Percentiles rank a stretch among this genome's conserved stretches.
phyloP scores from a whole-genome alignment of 37 sponge, comb jelly and placozoan species.

The Axinella damicornis region DNA sequence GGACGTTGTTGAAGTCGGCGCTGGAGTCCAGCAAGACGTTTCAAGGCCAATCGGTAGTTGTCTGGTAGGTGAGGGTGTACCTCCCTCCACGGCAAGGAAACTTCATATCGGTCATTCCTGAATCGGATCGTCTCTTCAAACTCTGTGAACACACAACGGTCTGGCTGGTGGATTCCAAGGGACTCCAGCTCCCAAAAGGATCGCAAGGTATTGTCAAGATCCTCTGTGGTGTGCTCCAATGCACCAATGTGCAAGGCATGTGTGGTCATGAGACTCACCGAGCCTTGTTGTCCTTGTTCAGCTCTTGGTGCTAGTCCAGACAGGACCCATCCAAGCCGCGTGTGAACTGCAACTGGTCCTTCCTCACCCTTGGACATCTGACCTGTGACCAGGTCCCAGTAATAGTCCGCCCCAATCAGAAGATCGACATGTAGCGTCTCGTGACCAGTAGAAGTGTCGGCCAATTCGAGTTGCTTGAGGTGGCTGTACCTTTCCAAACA shows the following conservation, averaged over 20 bases:
- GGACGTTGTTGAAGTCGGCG: slow-evolving; percentile 13
- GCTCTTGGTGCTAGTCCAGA: slow-evolving; percentile 1
- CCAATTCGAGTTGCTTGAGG: slow-evolving; percentile 22
- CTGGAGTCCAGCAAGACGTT: slow-evolving; percentile 8
- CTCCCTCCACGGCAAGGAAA: slow-evolving; percentile 26
- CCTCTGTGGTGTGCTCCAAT: neutral
- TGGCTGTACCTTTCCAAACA: slow-evolving; percentile 1
- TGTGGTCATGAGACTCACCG: slow-evolving; percentile 7
- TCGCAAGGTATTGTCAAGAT: slow-evolving; percentile 12
- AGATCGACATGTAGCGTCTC: slow-evolving; percentile 5
- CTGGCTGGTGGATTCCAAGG: slow-evolving; percentile 16
- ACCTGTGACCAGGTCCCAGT: slow-evolving; percentile 32
- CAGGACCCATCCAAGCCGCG: slow-evolving; percentile 35
- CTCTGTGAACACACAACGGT: neutral
- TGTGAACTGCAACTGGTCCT: slow-evolving; percentile 34
- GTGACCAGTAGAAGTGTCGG: slow-evolving; percentile 9
- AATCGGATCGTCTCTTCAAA: slow-evolving; percentile 14
- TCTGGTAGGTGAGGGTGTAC: slow-evolving; percentile 7
- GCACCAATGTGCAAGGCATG: slow-evolving; percentile 30
- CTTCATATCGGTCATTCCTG: slow-evolving; percentile 12
- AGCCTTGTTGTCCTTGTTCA: neutral
- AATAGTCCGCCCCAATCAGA: slow-evolving; percentile 34
- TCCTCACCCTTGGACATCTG: neutral
- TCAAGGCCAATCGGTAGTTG: slow-evolving; percentile 10
- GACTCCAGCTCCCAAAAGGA: slow-evolving; percentile 55